A percentile compares a stretch with the other conserved stretches of the same genome.
These are phyloP conservation scores for Gnatocerus cornutus DNA, from an alignment of 2,888 invertebrate species.

Conservation along the genomic window DNA sequence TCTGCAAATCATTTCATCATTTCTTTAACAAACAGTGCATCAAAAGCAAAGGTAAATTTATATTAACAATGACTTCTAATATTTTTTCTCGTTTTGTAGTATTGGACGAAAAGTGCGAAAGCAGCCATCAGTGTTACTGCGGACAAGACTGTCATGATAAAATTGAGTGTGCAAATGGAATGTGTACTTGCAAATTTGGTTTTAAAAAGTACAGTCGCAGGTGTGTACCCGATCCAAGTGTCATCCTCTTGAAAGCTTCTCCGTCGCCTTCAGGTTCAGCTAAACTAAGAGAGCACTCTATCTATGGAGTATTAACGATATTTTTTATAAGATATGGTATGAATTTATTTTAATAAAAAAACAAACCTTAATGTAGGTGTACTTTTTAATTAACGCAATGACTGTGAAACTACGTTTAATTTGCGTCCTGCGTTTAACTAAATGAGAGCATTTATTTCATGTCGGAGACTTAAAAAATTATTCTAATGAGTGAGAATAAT, in stretches of 20 bases:
- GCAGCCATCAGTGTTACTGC: slow-evolving; percentile 65
- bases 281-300: neutral
- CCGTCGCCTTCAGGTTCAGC: neutral
- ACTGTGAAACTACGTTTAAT: no score
- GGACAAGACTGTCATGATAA: slow-evolving; percentile 63
- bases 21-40: slow-evolving; percentile 63
- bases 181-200: slow-evolving; percentile 62
- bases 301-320: neutral
- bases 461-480: no score
- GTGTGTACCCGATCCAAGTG: slow-evolving; percentile 43
- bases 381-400: neutral
- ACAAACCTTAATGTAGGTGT: neutral
- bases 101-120: slow-evolving; percentile 62
- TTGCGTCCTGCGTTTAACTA: no score
- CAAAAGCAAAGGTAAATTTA: slow-evolving; percentile 63
- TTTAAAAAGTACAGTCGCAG: slow-evolving; percentile 60
- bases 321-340: slow-evolving; percentile 7
- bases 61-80: slow-evolving; percentile 1
- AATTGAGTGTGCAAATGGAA: slow-evolving; percentile 62
- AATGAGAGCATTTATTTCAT: no score
- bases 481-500: no score
- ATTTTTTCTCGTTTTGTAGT: slow-evolving; percentile 56
- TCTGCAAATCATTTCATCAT: slow-evolving; percentile 64
- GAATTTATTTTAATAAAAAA: neutral
- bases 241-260: neutral